These are phyloP conservation scores for Limnothrissa miodon DNA, from an alignment of 2,113 vertebrate species.

Conservation along the genomic window DNA sequence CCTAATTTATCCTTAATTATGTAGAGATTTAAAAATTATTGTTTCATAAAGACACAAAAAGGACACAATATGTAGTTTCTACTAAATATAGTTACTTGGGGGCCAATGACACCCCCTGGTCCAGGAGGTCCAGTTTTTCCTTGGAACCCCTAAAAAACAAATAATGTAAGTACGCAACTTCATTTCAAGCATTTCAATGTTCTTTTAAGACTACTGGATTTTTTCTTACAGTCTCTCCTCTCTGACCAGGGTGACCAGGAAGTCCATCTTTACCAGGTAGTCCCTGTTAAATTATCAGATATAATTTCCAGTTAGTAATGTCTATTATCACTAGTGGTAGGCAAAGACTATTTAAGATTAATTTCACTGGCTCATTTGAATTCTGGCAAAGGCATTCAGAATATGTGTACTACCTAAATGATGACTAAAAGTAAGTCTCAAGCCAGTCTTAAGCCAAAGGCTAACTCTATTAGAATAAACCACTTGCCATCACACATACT, in stretches of 20 bases:
- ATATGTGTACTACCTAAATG: too few relatives aligned
- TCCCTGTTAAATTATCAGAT: conserved; percentile 74
- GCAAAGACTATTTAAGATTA: too few relatives aligned
- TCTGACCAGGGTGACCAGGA: conserved; percentile 94
- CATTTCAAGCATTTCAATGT: neutral
- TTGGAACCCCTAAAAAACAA: conserved; percentile 88
- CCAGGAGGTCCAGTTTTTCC: conserved; percentile 97
- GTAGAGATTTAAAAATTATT: neutral
- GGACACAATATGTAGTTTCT: too few relatives aligned
- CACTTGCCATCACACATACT: too few relatives aligned
- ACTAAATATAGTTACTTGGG: conserved; percentile 76
- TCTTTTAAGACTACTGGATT: neutral
- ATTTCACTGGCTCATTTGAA: too few relatives aligned
- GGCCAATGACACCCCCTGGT: conserved; percentile 95
- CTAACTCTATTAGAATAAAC: too few relatives aligned
- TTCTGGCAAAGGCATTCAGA: too few relatives aligned
- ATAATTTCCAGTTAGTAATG: conserved; percentile 21
- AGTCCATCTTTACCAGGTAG: conserved; percentile 95
- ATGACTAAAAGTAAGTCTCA: too few relatives aligned
- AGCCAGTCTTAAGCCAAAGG: too few relatives aligned
- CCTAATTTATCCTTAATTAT: too few relatives aligned
- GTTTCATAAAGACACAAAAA: neutral
- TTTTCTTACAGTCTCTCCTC: conserved; percentile 91
- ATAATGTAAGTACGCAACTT: neutral
- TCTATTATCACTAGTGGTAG: too few relatives aligned